phyloP scores from a whole-genome alignment of 2,888 invertebrate genomes.

The Dichetophora obliterata region DNA sequence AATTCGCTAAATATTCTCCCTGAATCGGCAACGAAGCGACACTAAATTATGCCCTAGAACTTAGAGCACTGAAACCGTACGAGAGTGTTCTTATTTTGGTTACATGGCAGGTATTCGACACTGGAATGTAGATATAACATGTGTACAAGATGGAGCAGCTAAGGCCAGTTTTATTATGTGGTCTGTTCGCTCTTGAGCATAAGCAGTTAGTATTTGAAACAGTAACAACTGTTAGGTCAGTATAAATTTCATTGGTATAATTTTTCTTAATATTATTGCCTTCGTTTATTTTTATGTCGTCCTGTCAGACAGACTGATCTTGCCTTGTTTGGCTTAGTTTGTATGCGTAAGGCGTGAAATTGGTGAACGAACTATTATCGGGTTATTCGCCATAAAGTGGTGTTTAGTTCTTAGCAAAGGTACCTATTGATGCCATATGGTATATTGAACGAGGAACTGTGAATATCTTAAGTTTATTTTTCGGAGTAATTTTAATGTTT shows the following conservation, averaged over 20 bases:
- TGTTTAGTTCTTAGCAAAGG: background rate
- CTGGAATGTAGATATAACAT: background rate
- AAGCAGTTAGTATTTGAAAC: background rate
- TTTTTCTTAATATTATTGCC: background rate
- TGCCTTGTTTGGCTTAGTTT: background rate
- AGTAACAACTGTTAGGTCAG: background rate
- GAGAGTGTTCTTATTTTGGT: background rate
- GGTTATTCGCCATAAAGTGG: background rate
- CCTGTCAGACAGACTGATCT: too few relatives aligned
- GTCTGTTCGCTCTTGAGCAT: background rate
- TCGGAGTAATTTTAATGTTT: background rate
- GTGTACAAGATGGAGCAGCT: background rate
- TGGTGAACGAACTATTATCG: background rate
- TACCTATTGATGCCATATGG: background rate
- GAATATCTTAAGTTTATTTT: background rate
- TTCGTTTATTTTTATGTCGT: background rate
- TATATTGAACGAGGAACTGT: background rate
- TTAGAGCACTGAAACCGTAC: background rate
- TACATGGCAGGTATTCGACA: background rate
- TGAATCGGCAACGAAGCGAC: background rate
- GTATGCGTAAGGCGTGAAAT: background rate
- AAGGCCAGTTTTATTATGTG: conserved; percentile 16
- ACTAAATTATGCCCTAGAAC: conserved; percentile 15
- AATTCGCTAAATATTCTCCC: background rate
- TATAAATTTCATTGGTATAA: too few relatives aligned